Evolutionary conservation across 2,797 vertebrate genomes (phyloP).

Genomic region (Oophaga sylvatica): DNA sequence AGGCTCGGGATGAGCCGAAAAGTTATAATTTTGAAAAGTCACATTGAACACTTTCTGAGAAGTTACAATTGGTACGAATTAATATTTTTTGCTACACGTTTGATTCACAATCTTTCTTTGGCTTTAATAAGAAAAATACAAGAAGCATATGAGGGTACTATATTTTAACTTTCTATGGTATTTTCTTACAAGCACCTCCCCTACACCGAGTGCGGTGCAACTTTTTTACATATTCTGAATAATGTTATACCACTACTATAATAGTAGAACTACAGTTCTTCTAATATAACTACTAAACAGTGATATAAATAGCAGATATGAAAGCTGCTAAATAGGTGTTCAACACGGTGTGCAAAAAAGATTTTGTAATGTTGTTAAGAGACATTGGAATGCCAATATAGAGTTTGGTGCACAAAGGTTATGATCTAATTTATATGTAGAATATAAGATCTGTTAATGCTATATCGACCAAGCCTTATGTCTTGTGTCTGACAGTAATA

Average conservation of each 20-base stretch:
- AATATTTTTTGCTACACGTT: too few relatives aligned
- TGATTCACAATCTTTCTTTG: too few relatives aligned
- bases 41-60: too few relatives aligned
- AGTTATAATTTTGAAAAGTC: too few relatives aligned
- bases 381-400: not conserved
- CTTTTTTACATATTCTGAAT: not conserved
- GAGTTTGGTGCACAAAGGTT: conserved; percentile 17
- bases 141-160: too few relatives aligned
- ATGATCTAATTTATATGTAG: conserved; percentile 38
- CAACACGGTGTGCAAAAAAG: not conserved
- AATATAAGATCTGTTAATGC: conserved; percentile 34
- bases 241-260: not conserved
- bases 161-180: too few relatives aligned
- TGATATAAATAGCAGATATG: not conserved
- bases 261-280: too few relatives aligned
- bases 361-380: not conserved
- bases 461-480: conserved; percentile 33
- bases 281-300: not conserved
- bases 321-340: conserved; percentile 27
- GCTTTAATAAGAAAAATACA: too few relatives aligned
- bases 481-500: conserved; percentile 41
- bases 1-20: too few relatives aligned
- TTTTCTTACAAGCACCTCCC: too few relatives aligned
- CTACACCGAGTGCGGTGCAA: too few relatives aligned
- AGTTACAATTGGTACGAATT: too few relatives aligned